Conservation (phyloP, 64 coral and sea anemone species). For the Trachythela sp. region DNA sequence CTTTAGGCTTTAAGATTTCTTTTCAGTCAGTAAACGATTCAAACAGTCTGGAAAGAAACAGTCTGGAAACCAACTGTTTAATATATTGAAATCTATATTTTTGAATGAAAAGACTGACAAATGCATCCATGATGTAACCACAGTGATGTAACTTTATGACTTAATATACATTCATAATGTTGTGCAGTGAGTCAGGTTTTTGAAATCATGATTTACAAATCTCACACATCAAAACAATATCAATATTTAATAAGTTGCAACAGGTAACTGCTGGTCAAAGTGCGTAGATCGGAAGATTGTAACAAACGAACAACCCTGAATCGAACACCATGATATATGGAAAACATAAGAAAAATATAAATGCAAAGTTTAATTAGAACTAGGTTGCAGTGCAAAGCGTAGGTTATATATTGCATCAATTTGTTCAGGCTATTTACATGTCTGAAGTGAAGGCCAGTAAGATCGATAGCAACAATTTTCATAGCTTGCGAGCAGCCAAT, state of each 20-base stretch:
- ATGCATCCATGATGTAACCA: not conserved
- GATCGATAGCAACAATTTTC: too few species aligned
- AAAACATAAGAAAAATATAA: too few species aligned
- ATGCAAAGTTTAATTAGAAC: too few species aligned
- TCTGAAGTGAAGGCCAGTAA: too few species aligned
- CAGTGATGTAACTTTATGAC: not conserved
- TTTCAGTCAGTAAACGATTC: too few species aligned
- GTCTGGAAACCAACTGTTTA: not conserved
- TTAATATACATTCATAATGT: not conserved
- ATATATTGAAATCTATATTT: not conserved
- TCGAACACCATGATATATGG: too few species aligned
- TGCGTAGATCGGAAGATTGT: not conserved
- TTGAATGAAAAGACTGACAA: not conserved
- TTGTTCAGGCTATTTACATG: too few species aligned
- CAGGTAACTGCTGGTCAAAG: not conserved
- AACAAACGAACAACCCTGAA: not conserved
- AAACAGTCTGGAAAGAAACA: too few species aligned
- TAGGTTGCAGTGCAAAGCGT: too few species aligned
- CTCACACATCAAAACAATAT: not conserved
- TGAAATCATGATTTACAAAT: not conserved
- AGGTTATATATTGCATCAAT: too few species aligned
- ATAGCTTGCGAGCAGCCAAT: too few species aligned
- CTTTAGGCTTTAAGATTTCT: too few species aligned
- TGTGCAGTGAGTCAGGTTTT: not conserved
- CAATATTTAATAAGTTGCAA: not conserved